phyloP scores from a whole-genome alignment of 37 sponge, comb jelly and placozoan species.

The Mnemiopsis leidyi region DNA sequence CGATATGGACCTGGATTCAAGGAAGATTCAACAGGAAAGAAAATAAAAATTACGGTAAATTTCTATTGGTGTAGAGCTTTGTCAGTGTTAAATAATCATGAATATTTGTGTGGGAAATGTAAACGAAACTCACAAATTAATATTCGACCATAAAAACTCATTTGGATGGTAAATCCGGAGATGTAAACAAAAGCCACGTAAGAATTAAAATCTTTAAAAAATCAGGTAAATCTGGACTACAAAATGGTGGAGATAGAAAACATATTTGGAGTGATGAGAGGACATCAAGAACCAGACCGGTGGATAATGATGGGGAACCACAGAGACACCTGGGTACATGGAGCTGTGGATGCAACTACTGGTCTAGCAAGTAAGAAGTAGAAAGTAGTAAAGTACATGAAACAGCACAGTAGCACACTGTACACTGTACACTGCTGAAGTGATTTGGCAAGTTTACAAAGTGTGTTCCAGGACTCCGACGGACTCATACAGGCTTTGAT shows the following conservation, averaged over 20 bases:
- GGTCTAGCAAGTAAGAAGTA: slow-evolving; percentile 38
- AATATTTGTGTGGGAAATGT: neutral
- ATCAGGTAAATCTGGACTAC: slow-evolving; percentile 59
- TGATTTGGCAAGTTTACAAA: too few species aligned
- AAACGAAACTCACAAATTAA: neutral
- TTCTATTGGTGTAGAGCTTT: neutral
- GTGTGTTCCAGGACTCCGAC: too few species aligned
- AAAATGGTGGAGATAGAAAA: slow-evolving; percentile 50
- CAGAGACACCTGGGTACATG: slow-evolving; percentile 51
- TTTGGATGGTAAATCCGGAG: too few species aligned
- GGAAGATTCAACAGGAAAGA: neutral
- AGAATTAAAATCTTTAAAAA: neutral
- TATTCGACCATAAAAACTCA: too few species aligned
- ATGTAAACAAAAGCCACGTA: neutral
- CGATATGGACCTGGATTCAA: slow-evolving; percentile 45
- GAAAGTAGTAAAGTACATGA: too few species aligned
- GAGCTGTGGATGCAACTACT: slow-evolving; percentile 50
- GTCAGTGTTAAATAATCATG: neutral
- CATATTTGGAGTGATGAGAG: slow-evolving; percentile 37
- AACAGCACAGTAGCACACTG: too few species aligned
- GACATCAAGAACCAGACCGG: slow-evolving; percentile 35
- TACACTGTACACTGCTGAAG: too few species aligned
- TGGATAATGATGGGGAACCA: slow-evolving; percentile 62
- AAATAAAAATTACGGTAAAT: slow-evolving; percentile 20
- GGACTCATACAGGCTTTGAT: too few species aligned